Base-by-base conservation (phyloP, 2,797 vertebrate species). In the Lates japonicus region DNA sequence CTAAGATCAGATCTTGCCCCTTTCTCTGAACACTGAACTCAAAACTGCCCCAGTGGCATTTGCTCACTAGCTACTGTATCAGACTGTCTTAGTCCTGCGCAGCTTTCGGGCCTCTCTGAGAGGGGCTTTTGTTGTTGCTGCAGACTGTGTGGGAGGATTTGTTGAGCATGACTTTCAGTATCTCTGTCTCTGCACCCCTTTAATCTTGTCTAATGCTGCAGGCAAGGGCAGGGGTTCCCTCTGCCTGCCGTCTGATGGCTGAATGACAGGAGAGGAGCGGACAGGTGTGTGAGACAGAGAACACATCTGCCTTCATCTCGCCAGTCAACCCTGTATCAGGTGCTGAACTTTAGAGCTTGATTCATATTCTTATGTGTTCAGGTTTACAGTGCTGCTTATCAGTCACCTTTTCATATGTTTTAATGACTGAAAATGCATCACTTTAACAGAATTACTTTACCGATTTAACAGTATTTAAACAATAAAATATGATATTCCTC, bases 141-240 rank as follows among this genome's bases (percentile, higher is more conserved):
- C 84, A 90, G 88, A 93, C 87, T 88, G 92, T 62, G 93, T 92
- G 91, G 91, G 93, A 91, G 91, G 90, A 87, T 83, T 83, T 77
- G 82, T 84, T 73, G 81, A 81, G 54, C 44, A 72, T 78, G 81
- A 81, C 84, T 83, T 74, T 83, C 81, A 60, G 58, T 76, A 78
- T 76, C 78, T 82, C 71, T 81, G 87, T 93, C 86, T 87, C 77
- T 74, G 70, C 67, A 33, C 87, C 62, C 89, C 93, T 95, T 95
- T 95, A 90, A 95, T 95, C 94, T 94, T 86, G 78, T 83, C 57
- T 84, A 83, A 72, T 22, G 78, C 84, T 66, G 71, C 80, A 89
- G 79, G 82, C 80, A 74, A 90, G 92, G 91, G 82, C 87, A 92
- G 75, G 80, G 85, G 89, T 88, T 89, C 61, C 84, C 74, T 75